Conservation (phyloP, 2,113 vertebrate species). For the Ochotona princeps region DNA sequence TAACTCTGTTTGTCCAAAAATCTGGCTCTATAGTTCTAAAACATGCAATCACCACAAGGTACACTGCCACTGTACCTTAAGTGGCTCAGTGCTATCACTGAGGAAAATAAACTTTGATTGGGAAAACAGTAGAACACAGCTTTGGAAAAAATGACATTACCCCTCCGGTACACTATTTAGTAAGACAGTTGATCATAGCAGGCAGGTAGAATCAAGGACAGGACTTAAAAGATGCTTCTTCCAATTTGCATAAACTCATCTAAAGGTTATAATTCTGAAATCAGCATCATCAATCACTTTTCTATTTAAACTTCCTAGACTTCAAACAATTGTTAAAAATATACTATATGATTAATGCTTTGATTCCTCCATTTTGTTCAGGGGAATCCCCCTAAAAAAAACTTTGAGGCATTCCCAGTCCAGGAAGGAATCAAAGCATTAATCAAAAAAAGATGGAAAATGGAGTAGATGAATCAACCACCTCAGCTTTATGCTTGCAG, state of each 20-base stretch:
- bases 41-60: conserved; percentile 80
- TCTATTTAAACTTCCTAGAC: neutral
- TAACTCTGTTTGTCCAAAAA: conserved; percentile 86
- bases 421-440: too few relatives aligned
- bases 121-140: conserved; percentile 76
- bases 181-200: conserved; percentile 58
- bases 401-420: too few relatives aligned
- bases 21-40: conserved; percentile 84
- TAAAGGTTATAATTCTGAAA: neutral
- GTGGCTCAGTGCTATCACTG: conserved; percentile 76
- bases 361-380: too few relatives aligned
- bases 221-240: conserved; percentile 47
- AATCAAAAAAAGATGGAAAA: too few relatives aligned
- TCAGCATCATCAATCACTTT: neutral
- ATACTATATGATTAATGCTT: too few relatives aligned
- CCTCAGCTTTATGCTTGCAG: too few relatives aligned
- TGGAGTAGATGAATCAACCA: too few relatives aligned
- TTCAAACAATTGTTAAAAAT: neutral
- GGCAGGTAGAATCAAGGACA: neutral
- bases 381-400: too few relatives aligned
- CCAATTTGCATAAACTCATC: conserved; percentile 67
- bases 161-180: conserved; percentile 73
- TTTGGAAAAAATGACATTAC: conserved; percentile 77
- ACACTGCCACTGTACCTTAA: conserved; percentile 78
- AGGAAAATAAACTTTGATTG: conserved; percentile 81